Evolutionary conservation across 2,113 vertebrate genomes (phyloP), one percentile per base, ranked within the genome.

Genomic region (Tetrao urogallus): DNA sequence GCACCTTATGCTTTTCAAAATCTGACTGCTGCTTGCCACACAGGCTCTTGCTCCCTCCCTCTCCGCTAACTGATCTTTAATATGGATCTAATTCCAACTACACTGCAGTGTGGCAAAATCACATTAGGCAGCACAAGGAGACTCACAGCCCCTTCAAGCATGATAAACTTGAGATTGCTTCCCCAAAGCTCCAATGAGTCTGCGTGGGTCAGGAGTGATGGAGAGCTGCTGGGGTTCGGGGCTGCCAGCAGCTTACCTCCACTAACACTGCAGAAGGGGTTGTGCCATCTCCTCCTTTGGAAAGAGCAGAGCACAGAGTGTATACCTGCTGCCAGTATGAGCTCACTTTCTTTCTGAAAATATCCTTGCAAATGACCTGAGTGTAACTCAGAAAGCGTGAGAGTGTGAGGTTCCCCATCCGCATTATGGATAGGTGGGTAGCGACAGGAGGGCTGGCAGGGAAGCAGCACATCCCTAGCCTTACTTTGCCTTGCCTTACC

Each of bases 91-190:
- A 96, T 95, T 91, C 95, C 82, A 70, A 67, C 82, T 93, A 56
- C 83, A 24, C 11, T 19, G 91, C 81, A 80, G 82, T 52, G 94
- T 95, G 42, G 12, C 91, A 87, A 94, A 96, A 97, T 96, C 95
- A 72, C 95, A 90, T 96, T 71, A 97, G 94, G 94, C 95, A 88
- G 77, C 47, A 92, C 97, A 43, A 86, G 97, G 94, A 96, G 97
- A 71, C 27, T 87, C 94, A 32, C 96, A 97, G 90, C 94, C 91
- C 94, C 95, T 98, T 96, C 94, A 97, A 97, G 96, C 96, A 82
- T 86, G 96, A 97, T 97, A 96, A 98, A 97, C 96, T 93, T 97
- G 88, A 96, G 95, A 97, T 97, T 96, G 93, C 92, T 97, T 97
- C 94, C 94, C 90, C 71, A 82, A 73, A 96, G 96, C 95, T 71